A percentile compares a stretch with the other conserved stretches of the same genome.
These are phyloP conservation scores for Scartelaos histophorus DNA, from an alignment of 2,113 vertebrate genomes.

Conservation along the genomic window DNA sequence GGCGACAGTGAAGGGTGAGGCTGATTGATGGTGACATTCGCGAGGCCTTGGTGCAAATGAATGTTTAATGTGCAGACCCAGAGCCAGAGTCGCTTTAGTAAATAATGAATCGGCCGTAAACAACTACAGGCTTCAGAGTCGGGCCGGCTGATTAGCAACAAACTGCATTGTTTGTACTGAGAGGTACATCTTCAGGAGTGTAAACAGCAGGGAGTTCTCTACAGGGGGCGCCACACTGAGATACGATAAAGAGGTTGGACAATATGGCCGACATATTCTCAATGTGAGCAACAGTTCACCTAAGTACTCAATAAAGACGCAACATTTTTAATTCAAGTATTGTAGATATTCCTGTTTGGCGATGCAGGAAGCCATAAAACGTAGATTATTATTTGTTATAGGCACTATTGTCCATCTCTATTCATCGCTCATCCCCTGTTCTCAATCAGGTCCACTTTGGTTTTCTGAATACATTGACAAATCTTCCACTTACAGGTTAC, in stretches of 20 bases:
- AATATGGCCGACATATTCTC: background rate
- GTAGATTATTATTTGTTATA: background rate
- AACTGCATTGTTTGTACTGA: background rate
- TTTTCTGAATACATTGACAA: slow-evolving; percentile 91
- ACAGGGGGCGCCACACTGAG: background rate
- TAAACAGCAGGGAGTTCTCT: background rate
- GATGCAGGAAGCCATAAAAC: background rate
- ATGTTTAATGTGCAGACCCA: slow-evolving; percentile 69
- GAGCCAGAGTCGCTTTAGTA: slow-evolving; percentile 32
- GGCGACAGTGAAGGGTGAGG: slow-evolving; percentile 60
- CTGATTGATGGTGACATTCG: slow-evolving; percentile 74
- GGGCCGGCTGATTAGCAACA: slow-evolving; percentile 20
- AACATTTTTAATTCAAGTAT: background rate
- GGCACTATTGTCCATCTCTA: slow-evolving; percentile 11
- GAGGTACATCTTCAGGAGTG: background rate
- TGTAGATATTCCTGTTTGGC: no score
- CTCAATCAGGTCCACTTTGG: slow-evolving; percentile 88
- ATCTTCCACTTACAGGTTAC: slow-evolving; percentile 72
- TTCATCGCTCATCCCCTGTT: slow-evolving; percentile 66
- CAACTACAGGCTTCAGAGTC: slow-evolving; percentile 31
- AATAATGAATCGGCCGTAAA: slow-evolving; percentile 71
- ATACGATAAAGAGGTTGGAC: background rate
- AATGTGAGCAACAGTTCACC: no score
- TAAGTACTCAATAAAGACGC: no score
- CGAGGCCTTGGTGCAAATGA: slow-evolving; percentile 61